phyloP scores from a whole-genome alignment of 2,113 vertebrate species.

The Tragulus kanchil region DNA sequence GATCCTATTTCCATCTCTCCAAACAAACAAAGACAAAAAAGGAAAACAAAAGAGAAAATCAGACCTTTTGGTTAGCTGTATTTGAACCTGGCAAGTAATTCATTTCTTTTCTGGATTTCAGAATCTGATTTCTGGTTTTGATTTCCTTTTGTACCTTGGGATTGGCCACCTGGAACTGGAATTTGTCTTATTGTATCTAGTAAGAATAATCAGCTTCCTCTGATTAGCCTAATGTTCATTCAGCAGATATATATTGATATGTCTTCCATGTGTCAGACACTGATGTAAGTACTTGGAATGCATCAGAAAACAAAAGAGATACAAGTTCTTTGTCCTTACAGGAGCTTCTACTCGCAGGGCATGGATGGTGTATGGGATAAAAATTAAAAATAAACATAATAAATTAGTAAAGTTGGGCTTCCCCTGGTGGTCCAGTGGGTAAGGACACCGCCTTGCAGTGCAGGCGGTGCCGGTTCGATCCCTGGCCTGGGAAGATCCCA shows the following conservation, averaged over 20 bases:
- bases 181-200: neutral
- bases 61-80: neutral
- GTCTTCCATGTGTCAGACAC: neutral
- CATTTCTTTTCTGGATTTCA: slow-evolving; percentile 27
- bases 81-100: neutral
- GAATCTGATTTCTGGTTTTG: neutral
- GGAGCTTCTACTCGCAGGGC: neutral
- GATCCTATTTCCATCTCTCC: neutral
- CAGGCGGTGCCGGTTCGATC: too few species aligned
- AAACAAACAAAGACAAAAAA: neutral
- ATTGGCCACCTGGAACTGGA: neutral
- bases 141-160: neutral
- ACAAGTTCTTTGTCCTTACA: neutral
- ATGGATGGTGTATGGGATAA: too few species aligned
- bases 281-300: neutral
- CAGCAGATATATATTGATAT: neutral
- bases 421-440: too few species aligned
- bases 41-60: neutral
- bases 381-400: neutral
- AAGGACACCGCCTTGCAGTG: too few species aligned
- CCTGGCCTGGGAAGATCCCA: too few species aligned
- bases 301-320: neutral
- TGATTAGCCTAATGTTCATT: neutral
- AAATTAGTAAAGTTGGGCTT: too few species aligned
- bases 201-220: neutral